A percentile compares a stretch with the other conserved stretches of the same genome.
Evolutionary conservation across 37 sponge, comb jelly and placozoan genomes (phyloP).

Genomic region (Halichondria panicea): DNA sequence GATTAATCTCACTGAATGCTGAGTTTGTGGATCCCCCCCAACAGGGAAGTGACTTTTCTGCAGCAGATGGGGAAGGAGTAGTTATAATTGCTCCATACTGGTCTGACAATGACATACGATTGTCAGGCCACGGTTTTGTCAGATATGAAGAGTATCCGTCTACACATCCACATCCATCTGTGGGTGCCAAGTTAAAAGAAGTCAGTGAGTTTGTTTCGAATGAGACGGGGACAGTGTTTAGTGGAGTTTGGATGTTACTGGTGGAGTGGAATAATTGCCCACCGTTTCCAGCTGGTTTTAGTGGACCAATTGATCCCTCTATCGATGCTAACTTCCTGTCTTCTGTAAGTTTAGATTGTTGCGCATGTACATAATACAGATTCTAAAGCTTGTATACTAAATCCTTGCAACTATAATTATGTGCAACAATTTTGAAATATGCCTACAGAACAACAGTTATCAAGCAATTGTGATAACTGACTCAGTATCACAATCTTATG

Average conservation of each 20-base stretch:
- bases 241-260: not conserved
- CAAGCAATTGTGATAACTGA: slow-evolving; percentile 9
- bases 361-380: too few relatives aligned
- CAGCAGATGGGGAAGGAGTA: not conserved
- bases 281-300: not conserved
- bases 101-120: not conserved
- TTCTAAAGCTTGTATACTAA: not conserved
- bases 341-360: not conserved
- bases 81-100: slow-evolving; percentile 3
- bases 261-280: not conserved
- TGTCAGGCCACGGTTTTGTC: not conserved
- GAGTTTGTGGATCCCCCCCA: not conserved
- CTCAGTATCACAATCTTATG: not conserved
- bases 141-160: not conserved
- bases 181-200: not conserved
- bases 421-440: too few relatives aligned
- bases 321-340: not conserved
- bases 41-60: not conserved
- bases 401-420: too few relatives aligned
- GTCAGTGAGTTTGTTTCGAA: not conserved
- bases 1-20: not conserved
- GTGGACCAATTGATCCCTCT: not conserved
- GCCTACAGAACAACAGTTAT: slow-evolving; percentile 2
- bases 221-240: not conserved
- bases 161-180: not conserved